These are phyloP conservation scores for Heterochromis multidens DNA, from an alignment of 2,113 vertebrate genomes.

Conservation along the genomic window DNA sequence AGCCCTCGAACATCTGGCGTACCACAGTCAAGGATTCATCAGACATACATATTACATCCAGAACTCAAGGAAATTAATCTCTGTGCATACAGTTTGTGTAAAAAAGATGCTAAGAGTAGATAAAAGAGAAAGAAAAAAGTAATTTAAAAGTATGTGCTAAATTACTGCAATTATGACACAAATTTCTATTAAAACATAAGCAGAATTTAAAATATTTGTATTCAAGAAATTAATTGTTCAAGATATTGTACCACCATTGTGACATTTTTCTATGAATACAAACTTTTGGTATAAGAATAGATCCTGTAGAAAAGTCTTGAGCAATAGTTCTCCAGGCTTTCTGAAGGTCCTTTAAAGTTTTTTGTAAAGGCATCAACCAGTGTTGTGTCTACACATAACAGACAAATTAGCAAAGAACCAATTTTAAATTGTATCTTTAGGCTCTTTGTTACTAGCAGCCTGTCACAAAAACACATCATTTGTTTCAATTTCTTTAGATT, in stretches of 20 bases:
- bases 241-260: not conserved
- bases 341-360: not conserved
- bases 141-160: fast-evolving
- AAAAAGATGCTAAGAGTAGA: not conserved
- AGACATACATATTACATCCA: not conserved
- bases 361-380: not conserved
- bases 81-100: not conserved
- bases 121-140: fast-evolving
- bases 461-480: too few species aligned
- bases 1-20: conserved; percentile 84
- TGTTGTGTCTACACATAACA: not conserved
- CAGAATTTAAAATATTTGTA: not conserved
- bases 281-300: not conserved
- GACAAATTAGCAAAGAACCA: not conserved
- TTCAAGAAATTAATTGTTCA: not conserved
- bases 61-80: not conserved
- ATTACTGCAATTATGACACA: not conserved
- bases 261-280: not conserved
- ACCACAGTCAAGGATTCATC: conserved; percentile 77
- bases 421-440: not conserved
- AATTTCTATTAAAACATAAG: not conserved
- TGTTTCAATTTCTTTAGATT: too few species aligned
- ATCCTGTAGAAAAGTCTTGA: not conserved
- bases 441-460: not conserved
- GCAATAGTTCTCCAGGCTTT: not conserved